These are phyloP conservation scores for Crambe crambe DNA, from an alignment of 37 sponge, comb jelly and placozoan species.

Conservation along the genomic window DNA sequence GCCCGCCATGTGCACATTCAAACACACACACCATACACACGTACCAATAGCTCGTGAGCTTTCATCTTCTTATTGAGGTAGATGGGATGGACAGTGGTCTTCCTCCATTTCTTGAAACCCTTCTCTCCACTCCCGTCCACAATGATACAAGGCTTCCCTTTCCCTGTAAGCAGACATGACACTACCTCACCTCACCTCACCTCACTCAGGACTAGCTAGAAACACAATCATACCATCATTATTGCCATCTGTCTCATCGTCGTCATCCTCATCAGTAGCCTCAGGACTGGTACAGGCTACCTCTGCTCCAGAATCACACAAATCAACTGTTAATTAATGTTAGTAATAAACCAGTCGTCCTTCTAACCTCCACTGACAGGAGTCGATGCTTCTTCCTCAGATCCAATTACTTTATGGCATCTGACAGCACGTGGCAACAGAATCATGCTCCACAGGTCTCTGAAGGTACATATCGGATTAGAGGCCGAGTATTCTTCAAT, in stretches of 20 bases:
- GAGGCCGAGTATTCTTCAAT: not conserved
- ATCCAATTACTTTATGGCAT: not conserved
- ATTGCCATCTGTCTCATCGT: not conserved
- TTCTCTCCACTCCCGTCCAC: constrained; percentile 40
- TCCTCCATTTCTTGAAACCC: constrained; percentile 53
- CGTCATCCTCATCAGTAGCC: not conserved
- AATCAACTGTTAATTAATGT: not conserved
- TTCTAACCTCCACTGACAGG: not conserved
- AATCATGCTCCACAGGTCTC: constrained; percentile 57
- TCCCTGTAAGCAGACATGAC: constrained; percentile 1
- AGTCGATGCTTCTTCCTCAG: not conserved
- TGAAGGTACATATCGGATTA: constrained; percentile 12
- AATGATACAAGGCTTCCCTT: constrained; percentile 27
- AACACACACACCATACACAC: constrained; percentile 4
- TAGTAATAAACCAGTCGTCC: no score
- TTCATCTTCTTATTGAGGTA: constrained; percentile 44
- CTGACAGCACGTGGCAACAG: constrained; percentile 29
- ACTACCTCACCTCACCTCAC: not conserved
- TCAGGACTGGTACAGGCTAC: not conserved
- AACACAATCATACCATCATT: not conserved
- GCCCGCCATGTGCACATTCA: not conserved
- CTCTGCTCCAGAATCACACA: constrained; percentile 2
- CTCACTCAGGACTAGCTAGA: not conserved
- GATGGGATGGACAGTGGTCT: constrained; percentile 45
- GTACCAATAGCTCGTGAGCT: constrained; percentile 62